Conservation (phyloP, 1,140 invertebrate genomes). For the Micrasema longulum region DNA sequence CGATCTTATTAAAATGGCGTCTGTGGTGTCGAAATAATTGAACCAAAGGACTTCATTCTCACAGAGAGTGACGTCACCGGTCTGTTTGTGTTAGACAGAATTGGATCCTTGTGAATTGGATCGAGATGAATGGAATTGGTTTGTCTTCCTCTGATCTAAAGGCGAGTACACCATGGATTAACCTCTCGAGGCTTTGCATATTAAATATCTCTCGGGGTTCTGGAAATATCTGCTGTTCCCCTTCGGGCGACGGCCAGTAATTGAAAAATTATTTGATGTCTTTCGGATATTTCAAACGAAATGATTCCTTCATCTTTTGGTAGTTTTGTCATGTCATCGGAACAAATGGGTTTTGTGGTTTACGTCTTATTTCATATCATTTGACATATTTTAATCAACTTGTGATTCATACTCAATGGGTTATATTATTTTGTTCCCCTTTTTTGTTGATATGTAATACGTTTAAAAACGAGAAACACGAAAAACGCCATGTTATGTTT, state of each 20-base stretch:
- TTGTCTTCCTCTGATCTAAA: slow-evolving; percentile 13
- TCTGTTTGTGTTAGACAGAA: slow-evolving; percentile 24
- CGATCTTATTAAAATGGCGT: too few relatives aligned
- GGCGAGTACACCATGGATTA: slow-evolving; percentile 15
- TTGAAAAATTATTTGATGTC: slow-evolving; percentile 23
- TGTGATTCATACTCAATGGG: too few relatives aligned
- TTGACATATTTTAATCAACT: too few relatives aligned
- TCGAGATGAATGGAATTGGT: slow-evolving; percentile 37
- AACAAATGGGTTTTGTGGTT: too few relatives aligned
- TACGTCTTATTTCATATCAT: too few relatives aligned
- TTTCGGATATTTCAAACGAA: slow-evolving; percentile 12
- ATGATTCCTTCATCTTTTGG: too few relatives aligned
- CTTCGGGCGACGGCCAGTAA: not conserved
- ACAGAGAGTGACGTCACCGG: slow-evolving; percentile 19
- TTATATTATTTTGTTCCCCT: too few relatives aligned
- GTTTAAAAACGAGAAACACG: too few relatives aligned
- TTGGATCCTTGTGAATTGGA: slow-evolving; percentile 31
- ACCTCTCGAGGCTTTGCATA: slow-evolving; percentile 30
- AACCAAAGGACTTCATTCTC: slow-evolving; percentile 5
- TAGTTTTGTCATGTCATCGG: too few relatives aligned
- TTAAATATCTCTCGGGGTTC: slow-evolving; percentile 31
- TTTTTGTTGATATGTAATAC: too few relatives aligned
- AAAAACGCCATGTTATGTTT: too few relatives aligned
- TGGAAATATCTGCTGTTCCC: not conserved
- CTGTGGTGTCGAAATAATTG: slow-evolving; percentile 11